Percentiles rank a stretch among this genome's conserved stretches.
Evolutionary conservation across 2,113 vertebrate species (phyloP).

Genomic region (Rhinolophus ferrumequinum): DNA sequence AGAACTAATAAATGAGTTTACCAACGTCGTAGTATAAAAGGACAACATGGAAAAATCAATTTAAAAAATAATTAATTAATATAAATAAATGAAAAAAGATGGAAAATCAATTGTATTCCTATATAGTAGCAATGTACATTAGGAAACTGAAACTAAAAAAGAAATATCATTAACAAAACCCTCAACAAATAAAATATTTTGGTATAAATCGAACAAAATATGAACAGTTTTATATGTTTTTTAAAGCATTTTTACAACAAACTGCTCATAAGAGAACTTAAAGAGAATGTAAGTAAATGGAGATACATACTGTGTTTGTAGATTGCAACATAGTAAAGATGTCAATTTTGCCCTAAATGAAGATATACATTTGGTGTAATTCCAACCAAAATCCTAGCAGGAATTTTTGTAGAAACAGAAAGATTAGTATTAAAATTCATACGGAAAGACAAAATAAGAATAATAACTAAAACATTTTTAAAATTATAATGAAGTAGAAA

Average conservation of each 20-base stretch:
- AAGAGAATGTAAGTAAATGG: neutral
- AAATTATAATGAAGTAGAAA: neutral
- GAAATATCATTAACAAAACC: neutral
- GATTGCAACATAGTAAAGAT: neutral
- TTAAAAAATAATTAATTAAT: neutral
- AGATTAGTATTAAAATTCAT: neutral
- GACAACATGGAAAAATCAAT: neutral
- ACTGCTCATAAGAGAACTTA: neutral
- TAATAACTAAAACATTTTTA: neutral
- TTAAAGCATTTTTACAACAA: neutral
- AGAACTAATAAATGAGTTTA: constrained; percentile 12
- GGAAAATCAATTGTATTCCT: neutral
- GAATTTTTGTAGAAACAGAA: neutral
- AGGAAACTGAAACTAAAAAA: neutral
- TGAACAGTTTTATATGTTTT: neutral
- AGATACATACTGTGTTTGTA: neutral
- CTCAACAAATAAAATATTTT: constrained; percentile 2
- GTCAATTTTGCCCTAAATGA: neutral
- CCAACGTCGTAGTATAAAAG: neutral
- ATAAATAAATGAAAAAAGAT: neutral
- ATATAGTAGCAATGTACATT: neutral
- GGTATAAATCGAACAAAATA: neutral
- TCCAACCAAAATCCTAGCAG: neutral
- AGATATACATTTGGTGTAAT: neutral
- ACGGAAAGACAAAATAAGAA: neutral